Evolutionary conservation across 2,113 vertebrate species (phyloP).

Genomic region (Camelus dromedarius): DNA sequence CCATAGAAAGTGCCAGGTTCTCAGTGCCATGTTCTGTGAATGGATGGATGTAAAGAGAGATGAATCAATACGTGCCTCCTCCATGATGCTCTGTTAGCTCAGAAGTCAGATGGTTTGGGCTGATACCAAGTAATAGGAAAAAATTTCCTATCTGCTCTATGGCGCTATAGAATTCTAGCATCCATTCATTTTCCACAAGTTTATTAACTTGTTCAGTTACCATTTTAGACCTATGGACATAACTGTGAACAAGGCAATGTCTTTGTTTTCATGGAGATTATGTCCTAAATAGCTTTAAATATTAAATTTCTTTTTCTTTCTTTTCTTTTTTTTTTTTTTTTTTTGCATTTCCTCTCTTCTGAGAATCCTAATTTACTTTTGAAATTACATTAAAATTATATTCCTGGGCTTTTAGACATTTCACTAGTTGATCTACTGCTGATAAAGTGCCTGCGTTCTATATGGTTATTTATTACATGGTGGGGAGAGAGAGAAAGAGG

Average conservation of each 20-base stretch:
- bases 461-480: not conserved
- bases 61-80: not conserved
- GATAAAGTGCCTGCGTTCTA: not conserved
- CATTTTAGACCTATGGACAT: not conserved
- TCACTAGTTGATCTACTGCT: not conserved
- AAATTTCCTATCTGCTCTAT: not conserved
- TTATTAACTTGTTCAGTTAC: not conserved
- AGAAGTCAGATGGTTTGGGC: not conserved
- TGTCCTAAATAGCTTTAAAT: not conserved
- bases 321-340: not conserved
- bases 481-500: not conserved
- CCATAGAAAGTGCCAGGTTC: accelerated
- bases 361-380: not conserved
- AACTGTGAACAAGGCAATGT: not conserved
- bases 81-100: not conserved
- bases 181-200: not conserved
- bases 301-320: too few species aligned
- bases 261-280: not conserved
- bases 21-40: not conserved
- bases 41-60: not conserved
- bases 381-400: not conserved
- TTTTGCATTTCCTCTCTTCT: not conserved
- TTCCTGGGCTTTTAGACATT: not conserved
- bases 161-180: not conserved
- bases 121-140: not conserved